Base-by-base conservation (phyloP, 1,140 invertebrate species). In the Apis florea region DNA sequence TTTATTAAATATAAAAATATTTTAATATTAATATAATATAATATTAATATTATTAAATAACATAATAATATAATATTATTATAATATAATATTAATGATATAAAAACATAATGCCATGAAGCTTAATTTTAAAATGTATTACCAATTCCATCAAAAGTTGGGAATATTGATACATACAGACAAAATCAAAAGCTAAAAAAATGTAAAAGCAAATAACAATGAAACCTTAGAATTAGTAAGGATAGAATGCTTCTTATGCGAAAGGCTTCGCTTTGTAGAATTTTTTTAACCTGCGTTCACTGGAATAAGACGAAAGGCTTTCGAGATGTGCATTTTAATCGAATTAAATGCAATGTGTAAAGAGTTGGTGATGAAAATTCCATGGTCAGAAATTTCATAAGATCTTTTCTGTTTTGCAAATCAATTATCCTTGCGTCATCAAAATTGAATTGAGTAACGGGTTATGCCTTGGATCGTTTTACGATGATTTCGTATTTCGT, bases 301-400 rank as follows among this genome's bases (percentile, higher is more conserved):
- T 72, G 51, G 19, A 56, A 26, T 54, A 56, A 51, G 21, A n/a
- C 24, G 21, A 19, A 21, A 17, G 19, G 47, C 53, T 72, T 58
- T 40, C 69, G 17, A 71, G 26, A 71, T 26, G 19, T 19, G 53
- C 24, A 47, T 53, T 71, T 71, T 26, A 31, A 56, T 56, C 21
- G 11, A 58, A 13, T 1, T n/a, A 13, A 31, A 11, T 13, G 4
- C 6, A 19, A 0, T 47, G 54, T 40, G 0, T 10, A 8, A 17
- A 24, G 19, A 72, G n/a, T 31, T 72, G 53, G 15, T 40, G 19
- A n/a, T 17, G 70, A 40, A 71, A 72, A 49, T 10, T 12, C 9
- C 26, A 19, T 40, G 54, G 19, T 6, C 51, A 40, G 51, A 40
- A 24, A 31, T 72, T 72, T 72, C 70, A 49, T n/a, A 72, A 72